A percentile compares a stretch with the other conserved stretches of the same genome.
phyloP scores from a whole-genome alignment of 2,113 vertebrate genomes.

The Calidris pugnax region DNA sequence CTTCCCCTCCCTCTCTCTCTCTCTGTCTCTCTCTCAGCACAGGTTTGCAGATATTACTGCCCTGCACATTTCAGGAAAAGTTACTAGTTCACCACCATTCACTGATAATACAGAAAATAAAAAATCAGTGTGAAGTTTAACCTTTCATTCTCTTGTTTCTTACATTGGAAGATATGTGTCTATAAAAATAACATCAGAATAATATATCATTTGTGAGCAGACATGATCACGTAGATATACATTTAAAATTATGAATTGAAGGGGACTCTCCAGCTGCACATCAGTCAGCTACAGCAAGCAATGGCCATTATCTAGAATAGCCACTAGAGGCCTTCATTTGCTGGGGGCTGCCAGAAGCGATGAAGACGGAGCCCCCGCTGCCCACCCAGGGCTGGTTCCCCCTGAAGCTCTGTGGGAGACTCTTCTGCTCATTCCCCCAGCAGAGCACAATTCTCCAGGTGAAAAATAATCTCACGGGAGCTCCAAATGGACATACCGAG shows the following conservation, averaged over 20 bases:
- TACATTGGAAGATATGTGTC: neutral
- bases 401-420: neutral
- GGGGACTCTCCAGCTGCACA: neutral
- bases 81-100: neutral
- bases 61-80: neutral
- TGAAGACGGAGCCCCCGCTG: neutral
- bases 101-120: neutral
- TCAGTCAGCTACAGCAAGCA: neutral
- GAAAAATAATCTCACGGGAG: neutral
- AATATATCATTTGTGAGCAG: neutral
- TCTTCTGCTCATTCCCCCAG: neutral
- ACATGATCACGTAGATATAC: neutral
- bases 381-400: neutral
- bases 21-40: neutral
- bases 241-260: neutral
- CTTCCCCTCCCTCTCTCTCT: neutral
- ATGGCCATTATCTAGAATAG: neutral
- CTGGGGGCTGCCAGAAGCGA: neutral
- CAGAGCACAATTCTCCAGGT: accelerated
- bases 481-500: neutral
- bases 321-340: conserved; percentile 19
- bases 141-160: neutral
- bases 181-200: neutral
- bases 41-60: neutral
- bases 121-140: neutral